Conservation (phyloP, 2,113 vertebrate species). For the Protomyctophum bolini region DNA sequence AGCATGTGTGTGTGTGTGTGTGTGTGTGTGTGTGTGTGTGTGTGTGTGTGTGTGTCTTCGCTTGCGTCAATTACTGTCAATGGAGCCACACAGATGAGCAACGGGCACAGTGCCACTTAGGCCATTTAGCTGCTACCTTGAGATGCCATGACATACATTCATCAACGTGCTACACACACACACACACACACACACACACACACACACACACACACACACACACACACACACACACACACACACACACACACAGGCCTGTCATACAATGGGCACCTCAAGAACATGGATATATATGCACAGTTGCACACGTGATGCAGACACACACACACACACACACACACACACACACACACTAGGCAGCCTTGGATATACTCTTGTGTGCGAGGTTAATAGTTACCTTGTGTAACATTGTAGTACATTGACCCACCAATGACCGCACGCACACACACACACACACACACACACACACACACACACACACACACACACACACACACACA, state of each 20-base stretch:
- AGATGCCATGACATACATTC: constrained; percentile 39
- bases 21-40: constrained; percentile 1
- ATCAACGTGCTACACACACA: constrained; percentile 27
- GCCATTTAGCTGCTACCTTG: constrained; percentile 44
- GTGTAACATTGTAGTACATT: background rate
- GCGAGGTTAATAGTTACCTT: background rate
- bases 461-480: no score
- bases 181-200: background rate
- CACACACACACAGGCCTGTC: background rate
- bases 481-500: no score
- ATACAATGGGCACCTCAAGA: background rate
- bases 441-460: background rate
- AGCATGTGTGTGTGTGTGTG: background rate
- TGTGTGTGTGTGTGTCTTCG: background rate
- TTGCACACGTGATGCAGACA: no score
- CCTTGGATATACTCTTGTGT: background rate
- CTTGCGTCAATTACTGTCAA: constrained; percentile 20
- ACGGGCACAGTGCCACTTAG: constrained; percentile 6
- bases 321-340: no score
- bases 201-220: constrained; percentile 7
- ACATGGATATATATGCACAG: no score
- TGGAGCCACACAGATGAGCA: constrained; percentile 32
- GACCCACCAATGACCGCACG: background rate
- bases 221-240: background rate
- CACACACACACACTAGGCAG: background rate